Evolutionary conservation across 2,888 invertebrate species (phyloP).

Genomic region (Brachyptera putata): DNA sequence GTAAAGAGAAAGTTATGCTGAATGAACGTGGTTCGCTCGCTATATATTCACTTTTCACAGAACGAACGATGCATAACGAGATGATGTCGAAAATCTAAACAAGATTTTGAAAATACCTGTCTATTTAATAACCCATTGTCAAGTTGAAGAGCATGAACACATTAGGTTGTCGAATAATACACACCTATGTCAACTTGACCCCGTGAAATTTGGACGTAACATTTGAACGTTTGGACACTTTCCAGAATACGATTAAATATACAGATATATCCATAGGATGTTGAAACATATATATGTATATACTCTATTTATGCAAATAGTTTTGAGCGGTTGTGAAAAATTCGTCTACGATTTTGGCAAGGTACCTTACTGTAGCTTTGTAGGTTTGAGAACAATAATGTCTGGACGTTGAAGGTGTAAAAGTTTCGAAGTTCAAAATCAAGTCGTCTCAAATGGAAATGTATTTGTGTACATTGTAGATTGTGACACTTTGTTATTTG

Average conservation of each 20-base stretch:
- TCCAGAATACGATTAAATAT: constrained; percentile 4
- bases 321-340: too few species aligned
- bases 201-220: neutral
- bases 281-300: too few species aligned
- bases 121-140: neutral
- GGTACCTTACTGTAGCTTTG: too few species aligned
- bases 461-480: neutral
- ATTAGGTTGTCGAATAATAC: neutral
- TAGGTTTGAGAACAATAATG: too few species aligned
- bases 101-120: neutral
- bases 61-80: neutral
- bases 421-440: constrained; percentile 6
- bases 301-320: too few species aligned
- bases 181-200: constrained; percentile 7
- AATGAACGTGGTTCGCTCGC: neutral
- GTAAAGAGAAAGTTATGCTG: constrained; percentile 10
- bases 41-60: neutral
- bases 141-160: constrained; percentile 16
- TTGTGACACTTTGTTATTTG: neutral
- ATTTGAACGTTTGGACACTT: neutral
- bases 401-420: too few species aligned
- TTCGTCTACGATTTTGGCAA: too few species aligned
- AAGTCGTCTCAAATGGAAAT: neutral
- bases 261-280: neutral
- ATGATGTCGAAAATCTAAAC: neutral